phyloP scores from a whole-genome alignment of 2,888 invertebrate genomes.

The Aspidiotus rigidus region DNA sequence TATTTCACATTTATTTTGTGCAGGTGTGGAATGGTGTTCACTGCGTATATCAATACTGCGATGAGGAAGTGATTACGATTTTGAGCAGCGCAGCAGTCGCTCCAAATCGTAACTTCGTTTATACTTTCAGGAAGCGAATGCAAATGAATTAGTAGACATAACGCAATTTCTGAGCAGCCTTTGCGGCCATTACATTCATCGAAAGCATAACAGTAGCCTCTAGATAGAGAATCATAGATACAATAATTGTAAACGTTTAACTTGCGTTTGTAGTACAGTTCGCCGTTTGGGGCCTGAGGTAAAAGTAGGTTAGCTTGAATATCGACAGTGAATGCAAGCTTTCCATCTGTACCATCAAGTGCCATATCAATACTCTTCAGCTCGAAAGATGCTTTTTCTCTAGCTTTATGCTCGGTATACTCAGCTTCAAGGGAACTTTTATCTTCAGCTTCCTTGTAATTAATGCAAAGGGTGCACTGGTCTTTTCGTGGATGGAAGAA shows the following conservation, averaged over 20 bases:
- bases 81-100: background rate
- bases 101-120: background rate
- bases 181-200: constrained; percentile 9
- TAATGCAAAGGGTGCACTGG: background rate
- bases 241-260: constrained; percentile 1
- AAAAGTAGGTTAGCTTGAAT: constrained; percentile 4
- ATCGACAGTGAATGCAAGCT: background rate
- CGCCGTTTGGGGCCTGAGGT: constrained; percentile 7
- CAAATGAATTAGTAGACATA: background rate
- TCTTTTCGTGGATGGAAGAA: constrained; percentile 2
- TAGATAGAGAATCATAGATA: background rate
- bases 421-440: background rate
- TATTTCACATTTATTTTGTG: constrained; percentile 4
- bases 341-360: background rate
- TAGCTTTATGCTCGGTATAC: background rate
- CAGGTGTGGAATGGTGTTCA: background rate
- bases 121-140: background rate
- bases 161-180: constrained; percentile 5
- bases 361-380: constrained; percentile 1
- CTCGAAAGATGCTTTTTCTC: constrained; percentile 4
- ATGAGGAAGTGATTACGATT: constrained; percentile 7
- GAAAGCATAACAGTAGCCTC: constrained; percentile 1
- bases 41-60: background rate
- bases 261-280: constrained; percentile 8
- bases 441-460: background rate